Evolutionary conservation across 2,113 vertebrate genomes (phyloP).

Genomic region (Megaptera novaeangliae): DNA sequence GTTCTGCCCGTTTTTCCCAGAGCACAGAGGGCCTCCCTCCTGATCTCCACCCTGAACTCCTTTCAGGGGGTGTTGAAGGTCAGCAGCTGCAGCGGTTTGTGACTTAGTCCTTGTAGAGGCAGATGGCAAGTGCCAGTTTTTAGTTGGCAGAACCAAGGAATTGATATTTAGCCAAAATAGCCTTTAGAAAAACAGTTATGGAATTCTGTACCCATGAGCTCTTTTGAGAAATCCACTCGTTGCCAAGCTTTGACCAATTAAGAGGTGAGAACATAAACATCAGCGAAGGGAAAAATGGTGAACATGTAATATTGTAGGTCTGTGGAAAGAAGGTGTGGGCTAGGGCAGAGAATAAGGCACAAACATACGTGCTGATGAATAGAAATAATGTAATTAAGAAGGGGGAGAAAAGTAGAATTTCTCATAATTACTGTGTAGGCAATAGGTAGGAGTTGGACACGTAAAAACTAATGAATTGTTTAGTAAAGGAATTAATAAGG

Average conservation of each 20-base stretch:
- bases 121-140: not conserved
- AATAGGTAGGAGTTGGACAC: not conserved
- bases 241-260: not conserved
- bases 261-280: not conserved
- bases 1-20: not conserved
- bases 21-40: not conserved
- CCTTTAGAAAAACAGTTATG: not conserved
- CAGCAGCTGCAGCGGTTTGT: not conserved
- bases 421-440: not conserved
- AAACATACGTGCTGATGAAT: not conserved
- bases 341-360: not conserved
- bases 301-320: not conserved
- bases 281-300: not conserved
- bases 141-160: not conserved
- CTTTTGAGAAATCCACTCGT: not conserved
- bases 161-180: not conserved
- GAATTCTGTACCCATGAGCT: not conserved
- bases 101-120: not conserved
- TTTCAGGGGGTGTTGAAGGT: not conserved
- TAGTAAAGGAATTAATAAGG: not conserved
- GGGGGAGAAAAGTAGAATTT: not conserved
- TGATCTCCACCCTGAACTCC: not conserved
- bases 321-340: not conserved
- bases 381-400: not conserved
- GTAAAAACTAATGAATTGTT: not conserved